Evolutionary conservation across 37 sponge, comb jelly and placozoan species (phyloP).

Genomic region (Oscarella lobularis): DNA sequence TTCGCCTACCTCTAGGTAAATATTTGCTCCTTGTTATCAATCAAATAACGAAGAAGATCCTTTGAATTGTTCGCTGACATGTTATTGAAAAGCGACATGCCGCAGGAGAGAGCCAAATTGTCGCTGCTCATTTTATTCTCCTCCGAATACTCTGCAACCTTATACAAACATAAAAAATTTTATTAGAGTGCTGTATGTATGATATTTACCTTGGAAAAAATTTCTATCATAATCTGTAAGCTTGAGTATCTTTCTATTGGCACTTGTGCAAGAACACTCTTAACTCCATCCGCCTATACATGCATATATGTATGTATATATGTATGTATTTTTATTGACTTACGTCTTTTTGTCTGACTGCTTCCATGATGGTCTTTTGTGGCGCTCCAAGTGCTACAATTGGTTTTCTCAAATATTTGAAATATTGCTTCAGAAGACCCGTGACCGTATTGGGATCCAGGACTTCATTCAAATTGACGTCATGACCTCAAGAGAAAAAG

Average conservation of each 20-base stretch:
- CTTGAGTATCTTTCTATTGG: not conserved
- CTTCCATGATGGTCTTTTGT: not conserved
- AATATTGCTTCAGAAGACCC: not conserved
- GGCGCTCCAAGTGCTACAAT: not conserved
- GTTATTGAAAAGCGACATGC: not conserved
- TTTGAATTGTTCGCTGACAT: not conserved
- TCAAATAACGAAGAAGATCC: not conserved
- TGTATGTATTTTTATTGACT: not conserved
- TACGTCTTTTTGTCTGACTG: not conserved
- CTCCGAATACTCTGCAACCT: not conserved
- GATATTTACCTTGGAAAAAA: not conserved
- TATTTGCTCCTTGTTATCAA: not conserved
- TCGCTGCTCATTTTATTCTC: not conserved
- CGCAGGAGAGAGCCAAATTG: not conserved
- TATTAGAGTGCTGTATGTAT: not conserved
- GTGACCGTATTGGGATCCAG: not conserved
- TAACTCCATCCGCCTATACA: not conserved
- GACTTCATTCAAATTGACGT: not conserved
- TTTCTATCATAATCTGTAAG: not conserved
- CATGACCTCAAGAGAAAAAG: not conserved
- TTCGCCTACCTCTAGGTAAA: too few species aligned
- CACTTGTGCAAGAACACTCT: not conserved
- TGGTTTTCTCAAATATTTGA: not conserved
- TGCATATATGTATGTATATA: not conserved
- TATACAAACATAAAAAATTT: not conserved